Evolutionary conservation across 1,140 invertebrate genomes (phyloP), one percentile per base, ranked within the genome.

Genomic region (Harpegnathos saltator): DNA sequence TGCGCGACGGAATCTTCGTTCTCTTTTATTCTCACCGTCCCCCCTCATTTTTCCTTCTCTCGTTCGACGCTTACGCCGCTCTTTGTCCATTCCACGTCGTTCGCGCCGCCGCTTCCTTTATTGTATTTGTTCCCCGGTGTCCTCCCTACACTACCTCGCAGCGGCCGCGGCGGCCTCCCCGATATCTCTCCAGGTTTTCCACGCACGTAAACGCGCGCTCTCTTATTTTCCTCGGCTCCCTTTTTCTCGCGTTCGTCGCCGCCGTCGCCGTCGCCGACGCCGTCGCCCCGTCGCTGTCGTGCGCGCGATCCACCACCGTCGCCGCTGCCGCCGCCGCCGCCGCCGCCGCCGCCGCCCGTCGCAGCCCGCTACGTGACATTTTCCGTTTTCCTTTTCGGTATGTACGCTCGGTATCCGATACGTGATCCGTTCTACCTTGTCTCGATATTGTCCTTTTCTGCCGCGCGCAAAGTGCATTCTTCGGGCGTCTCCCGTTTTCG

Each of bases 291-390:
- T n/a, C n/a, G n/a, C n/a, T n/a, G n/a, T n/a, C n/a, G n/a, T n/a
- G n/a, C n/a, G n/a, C n/a, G n/a, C n/a, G n/a, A n/a, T n/a, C 11
- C 29, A 7, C 62, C 26, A 22, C 22, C 11, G 26, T 15, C 17
- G 29, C n/a, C 7, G 62, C 17, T 29, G 50, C 62, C 33, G 69
- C 69, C 29, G n/a, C 11, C 29, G 12, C 62, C 26, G 22, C 22
- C 11, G 26, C 19, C 17, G 29, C n/a, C 7, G 62, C 17, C 50
- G 50, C 62, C 33, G 69, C 69, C 29, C 29, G 56, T 44, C 54
- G 56, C 59, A 33, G 56, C 44, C 72, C 74, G 65, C 33, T 78
- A 83, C 83, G 77, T 84, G 66, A 72, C 83, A 59, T 82, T 84
- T 68, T 58, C 68, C 61, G 12, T 73, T 82, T 80, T 71, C 38